These are phyloP conservation scores for Norana najaformis DNA, from an alignment of 2,888 invertebrate species.

Conservation along the genomic window DNA sequence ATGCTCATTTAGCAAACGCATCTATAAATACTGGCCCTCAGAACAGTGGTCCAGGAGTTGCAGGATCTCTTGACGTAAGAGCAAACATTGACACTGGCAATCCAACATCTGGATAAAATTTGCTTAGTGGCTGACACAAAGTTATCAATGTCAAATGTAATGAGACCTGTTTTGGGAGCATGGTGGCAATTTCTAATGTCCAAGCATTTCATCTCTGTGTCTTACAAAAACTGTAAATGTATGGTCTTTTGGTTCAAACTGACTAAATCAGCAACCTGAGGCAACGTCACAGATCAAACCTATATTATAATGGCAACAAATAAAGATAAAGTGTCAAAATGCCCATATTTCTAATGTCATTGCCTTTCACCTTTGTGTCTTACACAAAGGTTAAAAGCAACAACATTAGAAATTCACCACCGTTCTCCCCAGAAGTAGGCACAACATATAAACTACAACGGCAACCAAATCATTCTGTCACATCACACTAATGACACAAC, in stretches of 20 bases:
- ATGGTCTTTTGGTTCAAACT: not conserved
- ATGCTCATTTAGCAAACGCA: too few relatives aligned
- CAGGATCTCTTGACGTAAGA: too few relatives aligned
- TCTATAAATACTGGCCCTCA: too few relatives aligned
- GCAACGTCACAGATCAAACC: not conserved
- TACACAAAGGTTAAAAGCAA: not conserved
- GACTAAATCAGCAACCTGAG: not conserved
- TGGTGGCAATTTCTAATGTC: too few relatives aligned
- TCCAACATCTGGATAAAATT: not conserved
- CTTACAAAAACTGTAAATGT: not conserved
- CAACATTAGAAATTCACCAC: not conserved
- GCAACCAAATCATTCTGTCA: not conserved
- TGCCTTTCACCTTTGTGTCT: too few relatives aligned
- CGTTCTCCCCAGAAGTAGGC: not conserved
- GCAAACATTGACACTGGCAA: not conserved
- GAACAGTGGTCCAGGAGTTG: too few relatives aligned
- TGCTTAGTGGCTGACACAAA: not conserved
- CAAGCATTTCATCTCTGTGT: too few relatives aligned
- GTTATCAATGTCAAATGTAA: not conserved
- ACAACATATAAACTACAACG: not conserved
- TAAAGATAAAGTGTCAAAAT: not conserved
- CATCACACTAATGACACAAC: not conserved
- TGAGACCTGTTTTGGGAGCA: too few relatives aligned
- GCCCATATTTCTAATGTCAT: too few relatives aligned
- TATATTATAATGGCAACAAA: not conserved